Evolutionary conservation across 1,140 invertebrate genomes (phyloP), one percentile per base, ranked within the genome.

Genomic region (Manduca sexta): DNA sequence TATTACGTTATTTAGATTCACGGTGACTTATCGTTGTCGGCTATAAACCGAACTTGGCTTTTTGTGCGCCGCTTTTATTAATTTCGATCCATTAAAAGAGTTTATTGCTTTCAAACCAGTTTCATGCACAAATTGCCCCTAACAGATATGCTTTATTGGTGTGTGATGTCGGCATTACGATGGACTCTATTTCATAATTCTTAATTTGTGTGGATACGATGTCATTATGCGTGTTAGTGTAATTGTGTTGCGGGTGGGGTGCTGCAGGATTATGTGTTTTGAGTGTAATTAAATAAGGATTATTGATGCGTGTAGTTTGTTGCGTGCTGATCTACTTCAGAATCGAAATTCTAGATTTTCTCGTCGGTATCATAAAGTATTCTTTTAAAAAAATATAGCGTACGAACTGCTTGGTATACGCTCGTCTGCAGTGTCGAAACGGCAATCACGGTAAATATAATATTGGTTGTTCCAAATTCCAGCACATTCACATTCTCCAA

Each of bases 81-180:
- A 75, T 69, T 67, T 73, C 52, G 70, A 59, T 69, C 74, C 71
- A 78, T 78, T 79, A 80, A 74, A 62, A 62, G 65, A 58, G 62
- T 80, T 79, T 82, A 78, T 76, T 66, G 64, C 63, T 64, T 45
- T 33, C 38, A 62, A 71, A 69, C 63, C 64, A 48, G 64, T 70
- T 74, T 51, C 53, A 56, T 65, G 62, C 64, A 79, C 71, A 76
- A 76, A 79, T 77, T 69, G 72, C 57, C 69, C 56, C 45, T 43
- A 31, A 42, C 44, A 64, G 55, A 76, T 68, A 65, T 62, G 44
- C 67, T 77, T 76, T 76, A 76, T 76, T 73, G 64, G 49, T 61
- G 54, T 56, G 62, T 61, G 51, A 62, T 58, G 46, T 58, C 52
- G 38, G 35, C 46, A 79, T 77, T 74, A 82, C 52, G 64, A 68